Base-by-base conservation (phyloP, 1,140 invertebrate species). In the Drosophila funebris region DNA sequence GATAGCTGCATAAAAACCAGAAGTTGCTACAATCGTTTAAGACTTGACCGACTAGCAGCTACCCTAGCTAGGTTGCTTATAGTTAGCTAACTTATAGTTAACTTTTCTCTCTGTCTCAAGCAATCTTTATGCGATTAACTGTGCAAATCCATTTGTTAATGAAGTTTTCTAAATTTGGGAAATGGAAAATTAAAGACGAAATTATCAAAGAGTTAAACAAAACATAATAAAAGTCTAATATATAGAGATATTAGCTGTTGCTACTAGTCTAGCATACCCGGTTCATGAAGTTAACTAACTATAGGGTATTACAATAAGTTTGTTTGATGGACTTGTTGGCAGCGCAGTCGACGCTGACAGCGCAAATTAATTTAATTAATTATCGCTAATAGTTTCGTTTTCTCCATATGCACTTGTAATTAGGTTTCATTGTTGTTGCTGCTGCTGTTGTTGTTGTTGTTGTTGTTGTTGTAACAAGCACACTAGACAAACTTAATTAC, bases 281-380 rank as follows among this genome's bases (percentile, higher is more conserved):
- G 1, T 9, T 14, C 1, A 1, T 14, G 13, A 11, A 5, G 9
- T 11, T 33, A 18, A 5, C 31, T 29, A 14, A 3, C n/a, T 52
- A 37, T 9, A 29, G 13, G 44, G 60, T 39, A 41, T 20, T n/a
- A 13, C 14, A 37, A 54, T 9, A 39, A n/a, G n/a, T 54, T 24
- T 37, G 18, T 39, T 48, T 48, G 31, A 48, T 36, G 29, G 37
- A 37, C 31, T 52, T 39, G 54, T 53, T 68, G 70, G 70, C 70
- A 54, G 60, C 41, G 52, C 41, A 56, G 44, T 50, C 44, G 44
- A 39, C 56, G 58, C 46, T 57, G 58, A 62, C 78, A 72, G 62
- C 73, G 73, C 56, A 75, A 84, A 83, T 87, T 87, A 74, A 88
- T 87, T 88, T 74, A 78, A 87, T 87, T 88, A 87, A 83, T 78